Percentiles rank a stretch among this genome's conserved stretches.
Conservation (phyloP, 1,140 invertebrate genomes). For the Pissodes strobi region DNA sequence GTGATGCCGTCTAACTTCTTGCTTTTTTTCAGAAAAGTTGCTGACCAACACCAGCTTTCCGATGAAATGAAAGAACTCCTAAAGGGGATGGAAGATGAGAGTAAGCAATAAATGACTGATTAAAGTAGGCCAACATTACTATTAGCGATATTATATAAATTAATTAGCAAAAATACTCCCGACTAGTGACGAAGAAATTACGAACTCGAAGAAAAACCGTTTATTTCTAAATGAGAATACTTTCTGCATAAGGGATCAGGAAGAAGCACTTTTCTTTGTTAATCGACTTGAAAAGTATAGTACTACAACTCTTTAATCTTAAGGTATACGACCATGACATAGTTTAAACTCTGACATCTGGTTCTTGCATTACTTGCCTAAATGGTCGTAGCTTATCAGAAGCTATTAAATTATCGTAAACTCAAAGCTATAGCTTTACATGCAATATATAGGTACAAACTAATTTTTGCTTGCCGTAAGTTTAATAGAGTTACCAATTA, state of each 20-base stretch:
- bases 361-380: background rate
- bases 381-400: background rate
- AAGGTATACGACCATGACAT: background rate
- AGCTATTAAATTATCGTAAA: background rate
- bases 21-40: slow-evolving; percentile 44
- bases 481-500: background rate
- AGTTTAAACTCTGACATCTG: background rate
- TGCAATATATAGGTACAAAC: slow-evolving; percentile 14
- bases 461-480: slow-evolving; percentile 15
- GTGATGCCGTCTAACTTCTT: too few species aligned
- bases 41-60: slow-evolving; percentile 52
- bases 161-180: slow-evolving; percentile 3
- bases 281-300: too few species aligned
- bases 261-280: too few species aligned
- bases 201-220: background rate
- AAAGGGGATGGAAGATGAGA: slow-evolving; percentile 51
- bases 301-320: slow-evolving; percentile 1
- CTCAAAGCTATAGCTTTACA: background rate
- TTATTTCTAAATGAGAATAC: too few species aligned
- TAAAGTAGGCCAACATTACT: background rate
- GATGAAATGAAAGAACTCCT: slow-evolving; percentile 54
- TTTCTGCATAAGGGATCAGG: too few species aligned
- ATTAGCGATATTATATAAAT: slow-evolving; percentile 14
- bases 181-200: slow-evolving; percentile 4
- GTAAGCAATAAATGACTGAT: slow-evolving; percentile 49